Conservation (phyloP, 2,888 invertebrate species). For the Apamea anceps region DNA sequence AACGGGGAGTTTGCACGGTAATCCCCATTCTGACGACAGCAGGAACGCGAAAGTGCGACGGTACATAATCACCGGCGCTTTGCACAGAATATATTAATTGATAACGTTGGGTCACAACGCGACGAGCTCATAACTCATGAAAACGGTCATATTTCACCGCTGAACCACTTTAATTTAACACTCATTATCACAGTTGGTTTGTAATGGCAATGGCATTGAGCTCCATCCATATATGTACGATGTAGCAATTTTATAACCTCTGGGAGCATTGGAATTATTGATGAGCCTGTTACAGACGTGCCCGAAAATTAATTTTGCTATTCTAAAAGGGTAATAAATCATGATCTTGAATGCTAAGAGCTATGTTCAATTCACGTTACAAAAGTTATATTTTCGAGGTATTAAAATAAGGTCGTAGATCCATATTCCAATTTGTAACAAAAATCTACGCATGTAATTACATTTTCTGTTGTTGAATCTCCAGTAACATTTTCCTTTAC, state of each 20-base stretch:
- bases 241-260: slow-evolving; percentile 38
- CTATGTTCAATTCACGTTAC: slow-evolving; percentile 24
- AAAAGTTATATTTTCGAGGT: slow-evolving; percentile 27
- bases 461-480: neutral
- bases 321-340: slow-evolving; percentile 58
- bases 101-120: slow-evolving; percentile 78
- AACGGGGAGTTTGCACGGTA: slow-evolving; percentile 68
- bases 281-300: slow-evolving; percentile 37
- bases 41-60: slow-evolving; percentile 65
- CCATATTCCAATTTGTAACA: neutral
- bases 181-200: slow-evolving; percentile 56
- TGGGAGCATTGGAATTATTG: slow-evolving; percentile 43
- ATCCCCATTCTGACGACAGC: slow-evolving; percentile 70
- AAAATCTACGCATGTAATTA: neutral
- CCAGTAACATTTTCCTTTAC: neutral
- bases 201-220: slow-evolving; percentile 53
- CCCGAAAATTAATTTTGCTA: slow-evolving; percentile 44
- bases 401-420: slow-evolving; percentile 8
- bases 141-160: slow-evolving; percentile 79
- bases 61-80: slow-evolving; percentile 70
- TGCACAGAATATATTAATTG: slow-evolving; percentile 83
- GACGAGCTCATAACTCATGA: slow-evolving; percentile 81
- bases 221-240: slow-evolving; percentile 14
- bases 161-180: slow-evolving; percentile 76
- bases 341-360: slow-evolving; percentile 37